A percentile compares a stretch with the other conserved stretches of the same genome.
These are phyloP conservation scores for Cherax quadricarinatus DNA, from an alignment of 1,140 invertebrate genomes.

Conservation along the genomic window DNA sequence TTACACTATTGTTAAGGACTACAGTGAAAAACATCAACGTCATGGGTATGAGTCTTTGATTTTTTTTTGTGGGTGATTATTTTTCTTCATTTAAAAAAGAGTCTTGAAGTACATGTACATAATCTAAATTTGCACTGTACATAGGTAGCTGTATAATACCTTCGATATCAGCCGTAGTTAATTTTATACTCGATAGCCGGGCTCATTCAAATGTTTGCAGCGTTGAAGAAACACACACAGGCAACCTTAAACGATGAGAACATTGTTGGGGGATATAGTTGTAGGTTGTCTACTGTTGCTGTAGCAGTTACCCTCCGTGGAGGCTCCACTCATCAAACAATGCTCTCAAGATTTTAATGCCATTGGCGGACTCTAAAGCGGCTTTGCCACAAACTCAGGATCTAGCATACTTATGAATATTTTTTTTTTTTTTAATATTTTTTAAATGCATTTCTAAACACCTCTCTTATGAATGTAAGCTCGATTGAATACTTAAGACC, in stretches of 20 bases:
- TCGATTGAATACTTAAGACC: not conserved
- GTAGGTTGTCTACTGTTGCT: no score
- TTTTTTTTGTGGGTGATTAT: not conserved
- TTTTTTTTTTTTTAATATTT: not conserved
- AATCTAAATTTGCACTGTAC: slow-evolving; percentile 56
- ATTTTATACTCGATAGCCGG: slow-evolving; percentile 58
- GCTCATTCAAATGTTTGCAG: slow-evolving; percentile 58
- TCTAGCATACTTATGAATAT: slow-evolving; percentile 31
- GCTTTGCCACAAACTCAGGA: slow-evolving; percentile 50
- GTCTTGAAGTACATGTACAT: slow-evolving; percentile 19
- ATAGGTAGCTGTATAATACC: slow-evolving; percentile 51
- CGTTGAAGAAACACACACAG: slow-evolving; percentile 24
- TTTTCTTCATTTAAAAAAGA: not conserved
- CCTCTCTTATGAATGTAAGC: not conserved
- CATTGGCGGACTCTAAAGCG: not conserved
- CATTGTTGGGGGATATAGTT: not conserved
- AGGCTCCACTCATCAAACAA: no score
- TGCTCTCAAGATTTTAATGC: not conserved
- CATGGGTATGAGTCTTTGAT: not conserved
- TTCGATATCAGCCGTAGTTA: slow-evolving; percentile 37
- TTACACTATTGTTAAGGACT: slow-evolving; percentile 54
- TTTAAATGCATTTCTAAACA: slow-evolving; percentile 2
- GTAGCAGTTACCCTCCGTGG: no score
- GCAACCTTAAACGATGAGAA: not conserved
- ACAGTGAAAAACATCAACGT: slow-evolving; percentile 19